phyloP scores from a whole-genome alignment of 2,888 invertebrate genomes.

The Gandaritis pyraliata region DNA sequence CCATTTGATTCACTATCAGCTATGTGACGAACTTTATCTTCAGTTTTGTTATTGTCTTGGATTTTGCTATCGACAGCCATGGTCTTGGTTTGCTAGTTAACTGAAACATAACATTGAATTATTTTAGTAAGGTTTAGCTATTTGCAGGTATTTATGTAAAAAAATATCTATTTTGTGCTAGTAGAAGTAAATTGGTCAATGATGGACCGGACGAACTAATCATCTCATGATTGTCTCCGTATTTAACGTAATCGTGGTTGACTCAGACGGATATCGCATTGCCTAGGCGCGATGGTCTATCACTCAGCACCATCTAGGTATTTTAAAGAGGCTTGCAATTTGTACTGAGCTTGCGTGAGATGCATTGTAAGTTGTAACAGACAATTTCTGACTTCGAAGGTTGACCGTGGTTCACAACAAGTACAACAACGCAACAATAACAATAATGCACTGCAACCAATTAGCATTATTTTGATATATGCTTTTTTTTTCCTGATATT shows the following conservation, averaged over 20 bases:
- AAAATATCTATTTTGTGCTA: constrained; percentile 50
- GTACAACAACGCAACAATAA: no score
- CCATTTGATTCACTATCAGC: constrained; percentile 70
- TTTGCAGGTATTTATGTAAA: constrained; percentile 4
- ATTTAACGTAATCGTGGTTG: constrained; percentile 71
- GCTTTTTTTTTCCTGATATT: no score
- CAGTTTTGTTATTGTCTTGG: constrained; percentile 56
- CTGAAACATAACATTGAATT: constrained; percentile 58
- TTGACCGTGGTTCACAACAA: no score
- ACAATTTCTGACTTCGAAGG: no score
- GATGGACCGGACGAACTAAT: constrained; percentile 76
- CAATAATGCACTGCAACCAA: no score
- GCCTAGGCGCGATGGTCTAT: constrained; percentile 65
- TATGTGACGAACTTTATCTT: constrained; percentile 57
- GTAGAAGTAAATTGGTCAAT: constrained; percentile 64
- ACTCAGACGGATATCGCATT: constrained; percentile 66
- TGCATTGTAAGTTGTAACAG: no score
- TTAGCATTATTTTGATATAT: no score
- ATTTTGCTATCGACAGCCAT: constrained; percentile 66
- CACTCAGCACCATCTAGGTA: constrained; percentile 47
- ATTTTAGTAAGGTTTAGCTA: neutral
- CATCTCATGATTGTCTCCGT: constrained; percentile 74
- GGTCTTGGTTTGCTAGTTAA: constrained; percentile 50
- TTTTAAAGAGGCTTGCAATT: no score
- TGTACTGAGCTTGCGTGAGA: no score